Base-by-base conservation (phyloP, 1,140 invertebrate species). In the Drosophila watanabei region DNA sequence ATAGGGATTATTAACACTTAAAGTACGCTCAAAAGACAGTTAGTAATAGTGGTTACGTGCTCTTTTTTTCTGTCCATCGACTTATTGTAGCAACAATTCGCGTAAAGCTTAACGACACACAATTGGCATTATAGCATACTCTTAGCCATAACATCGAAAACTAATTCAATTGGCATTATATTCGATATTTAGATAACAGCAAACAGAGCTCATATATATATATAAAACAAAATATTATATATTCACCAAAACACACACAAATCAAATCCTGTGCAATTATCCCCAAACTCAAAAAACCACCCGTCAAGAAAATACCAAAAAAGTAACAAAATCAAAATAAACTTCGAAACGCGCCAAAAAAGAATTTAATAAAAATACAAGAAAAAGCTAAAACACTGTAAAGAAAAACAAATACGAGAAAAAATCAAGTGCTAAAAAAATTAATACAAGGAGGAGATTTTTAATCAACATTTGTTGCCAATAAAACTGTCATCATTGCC, bases 401-500 rank as follows among this genome's bases (percentile, higher is more conserved):
- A 35, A 24, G 32, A 20, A 20, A 35, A 39, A 57, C 52, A 52
- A 35, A 46, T 33, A 52, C 39, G 9, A 54, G 18, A 64, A 58
- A 45, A 60, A 61, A 62, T 48, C 61, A 68, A 65, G 59, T 68
- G 43, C 35, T 43, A 77, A 73, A 51, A 52, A 62, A 43, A 32
- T 8, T 7, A n/a, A 61, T 65, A 68, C n/a, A 51, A 56, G 52
- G 54, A 41, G 80, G 68, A 85, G 62, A 76, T 76, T 80, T 89
- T 90, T 71, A 87, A 91, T 79, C 76, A 91, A 88, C 77, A 83
- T 91, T 91, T 77, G 86, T 91, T 86, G 88, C 88, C 77, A 91
- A 91, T 91, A 91, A 89, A 90, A 92, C 62, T 91, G 88, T 89
- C 88, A 91, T 92, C 88, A 91, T 92, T 91, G 89, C 84, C 79